Evolutionary conservation across 2,888 invertebrate genomes (phyloP), one percentile per base, ranked within the genome.

Genomic region (Hirudinaria manillensis): DNA sequence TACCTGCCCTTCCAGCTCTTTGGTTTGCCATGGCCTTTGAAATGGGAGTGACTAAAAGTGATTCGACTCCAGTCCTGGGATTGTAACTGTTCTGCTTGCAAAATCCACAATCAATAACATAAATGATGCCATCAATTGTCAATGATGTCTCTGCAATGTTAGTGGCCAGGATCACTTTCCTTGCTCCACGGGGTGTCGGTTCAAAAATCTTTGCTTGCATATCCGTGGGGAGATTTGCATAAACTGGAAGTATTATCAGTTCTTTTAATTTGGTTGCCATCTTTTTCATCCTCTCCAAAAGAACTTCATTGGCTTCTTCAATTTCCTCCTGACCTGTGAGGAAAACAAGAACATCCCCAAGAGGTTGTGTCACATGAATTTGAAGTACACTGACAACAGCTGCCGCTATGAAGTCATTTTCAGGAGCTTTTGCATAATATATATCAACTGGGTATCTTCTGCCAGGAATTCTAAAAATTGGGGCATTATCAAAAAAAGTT

Each of bases 131-230:
- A 84, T 99, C 98, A 80, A 99, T 99, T 0, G 99, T 99, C 51
- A 99, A 87, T 1, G 98, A 98, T 0, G 99, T 99, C 87, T 99
- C 99, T 0, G 99, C 99, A 82, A 99, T 99, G 83, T 99, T 99
- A 27, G 99, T 99, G 0, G 99, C 99, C 68, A 99, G 86, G 13
- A 99, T 92, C 80, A 88, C 89, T 88, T 99, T 99, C 77, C 99
- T 89, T 0, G 98, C 95, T 78, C 94, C 93, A 13, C 92, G 92
- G 61, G 99, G 99, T 0, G 98, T 98, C 0, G 95, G 96, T 81
- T 95, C 93, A 86, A 99, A 99, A 81, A 99, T 98, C 86, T 97
- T 97, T 2, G 95, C 93, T 86, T 99, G 99, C 92, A 99, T 92
- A 81, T 99, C 99, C 81, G 95, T 95, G 0, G 99, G 99, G 70